A percentile compares a stretch with the other conserved stretches of the same genome.
Conservation (phyloP, 2,113 vertebrate species). For the Boulengeromyrus knoepffleri region DNA sequence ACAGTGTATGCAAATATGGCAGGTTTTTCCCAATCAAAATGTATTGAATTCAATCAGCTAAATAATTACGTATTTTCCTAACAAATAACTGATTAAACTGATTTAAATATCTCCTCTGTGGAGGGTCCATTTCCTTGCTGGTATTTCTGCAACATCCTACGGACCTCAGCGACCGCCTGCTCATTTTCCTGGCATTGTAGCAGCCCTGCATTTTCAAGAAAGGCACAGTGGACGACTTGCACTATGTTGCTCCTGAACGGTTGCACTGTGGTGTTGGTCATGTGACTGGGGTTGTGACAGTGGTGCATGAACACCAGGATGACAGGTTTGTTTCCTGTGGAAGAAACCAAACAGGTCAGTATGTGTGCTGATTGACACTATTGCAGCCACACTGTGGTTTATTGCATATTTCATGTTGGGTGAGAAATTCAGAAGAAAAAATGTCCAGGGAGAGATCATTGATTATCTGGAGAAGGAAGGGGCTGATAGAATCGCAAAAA, state of each 20-base stretch:
- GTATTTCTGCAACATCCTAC: not conserved
- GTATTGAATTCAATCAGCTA: not conserved
- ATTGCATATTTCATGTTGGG: not conserved
- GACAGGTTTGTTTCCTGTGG: not conserved
- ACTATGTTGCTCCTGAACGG: not conserved
- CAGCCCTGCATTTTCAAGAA: not conserved
- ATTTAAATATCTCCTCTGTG: not conserved
- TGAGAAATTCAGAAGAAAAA: not conserved
- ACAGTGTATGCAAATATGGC: not conserved
- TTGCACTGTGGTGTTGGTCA: not conserved
- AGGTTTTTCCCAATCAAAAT: not conserved
- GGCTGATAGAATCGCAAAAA: not conserved
- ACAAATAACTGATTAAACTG: not conserved
- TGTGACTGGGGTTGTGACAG: not conserved
- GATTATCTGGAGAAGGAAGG: not conserved
- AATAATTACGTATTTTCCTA: not conserved
- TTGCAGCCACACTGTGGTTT: not conserved
- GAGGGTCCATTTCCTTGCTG: not conserved
- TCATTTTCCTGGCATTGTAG: not conserved
- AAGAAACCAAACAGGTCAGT: not conserved
- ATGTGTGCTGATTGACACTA: not conserved
- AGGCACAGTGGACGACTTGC: not conserved
- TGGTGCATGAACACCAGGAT: conserved; percentile 18
- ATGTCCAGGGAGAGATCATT: not conserved
- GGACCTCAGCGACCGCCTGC: not conserved